phyloP scores from a whole-genome alignment of 2,888 invertebrate genomes.

The Magallana nippona region DNA sequence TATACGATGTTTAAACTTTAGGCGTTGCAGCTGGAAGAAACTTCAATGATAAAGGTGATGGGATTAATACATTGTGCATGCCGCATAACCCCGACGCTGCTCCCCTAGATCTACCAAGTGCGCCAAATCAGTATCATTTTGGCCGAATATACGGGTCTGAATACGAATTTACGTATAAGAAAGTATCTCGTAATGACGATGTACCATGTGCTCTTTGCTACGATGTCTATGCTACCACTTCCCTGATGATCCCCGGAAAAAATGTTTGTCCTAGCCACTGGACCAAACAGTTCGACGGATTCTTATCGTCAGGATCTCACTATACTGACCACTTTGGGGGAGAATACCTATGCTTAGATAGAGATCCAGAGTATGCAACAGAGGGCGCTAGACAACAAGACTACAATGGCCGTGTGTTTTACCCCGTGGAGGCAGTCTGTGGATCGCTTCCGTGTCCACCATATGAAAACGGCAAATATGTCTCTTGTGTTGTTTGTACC shows the following conservation, averaged over 20 bases:
- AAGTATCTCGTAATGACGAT: conserved; percentile 7
- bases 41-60: background rate
- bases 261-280: background rate
- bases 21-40: conserved; percentile 2
- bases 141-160: conserved; percentile 17
- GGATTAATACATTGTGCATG: background rate
- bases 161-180: conserved; percentile 26
- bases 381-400: background rate
- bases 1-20: background rate
- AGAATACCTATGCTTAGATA: conserved; percentile 33
- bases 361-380: conserved; percentile 29
- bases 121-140: background rate
- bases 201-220: conserved; percentile 33
- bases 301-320: conserved; percentile 11
- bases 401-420: conserved; percentile 26
- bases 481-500: conserved; percentile 32
- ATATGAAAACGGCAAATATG: background rate
- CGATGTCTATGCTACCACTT: background rate
- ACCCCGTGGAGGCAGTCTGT: background rate
- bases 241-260: conserved; percentile 30
- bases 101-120: background rate
- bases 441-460: conserved; percentile 38
- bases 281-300: conserved; percentile 29
- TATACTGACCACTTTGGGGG: background rate
- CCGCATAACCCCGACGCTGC: background rate